Conservation (phyloP, 2,888 invertebrate species). For the Escarpia spicata region DNA sequence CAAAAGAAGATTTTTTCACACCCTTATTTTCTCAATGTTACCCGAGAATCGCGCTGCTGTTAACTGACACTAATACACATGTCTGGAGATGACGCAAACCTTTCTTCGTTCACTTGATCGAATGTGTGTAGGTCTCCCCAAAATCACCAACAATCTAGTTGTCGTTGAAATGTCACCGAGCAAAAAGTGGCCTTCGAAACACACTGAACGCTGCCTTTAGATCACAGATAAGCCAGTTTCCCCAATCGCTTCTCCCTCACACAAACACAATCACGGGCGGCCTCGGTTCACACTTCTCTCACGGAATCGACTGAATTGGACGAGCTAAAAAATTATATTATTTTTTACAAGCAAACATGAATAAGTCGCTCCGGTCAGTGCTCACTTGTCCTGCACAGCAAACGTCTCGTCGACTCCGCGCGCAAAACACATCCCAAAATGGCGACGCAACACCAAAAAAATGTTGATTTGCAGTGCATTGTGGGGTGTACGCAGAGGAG, state of each 20-base stretch:
- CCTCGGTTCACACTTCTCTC: neutral
- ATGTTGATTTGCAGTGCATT: neutral
- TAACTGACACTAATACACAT: neutral
- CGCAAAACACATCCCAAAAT: neutral
- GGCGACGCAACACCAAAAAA: neutral
- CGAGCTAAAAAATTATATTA: neutral
- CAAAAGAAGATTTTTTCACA: neutral
- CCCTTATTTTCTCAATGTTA: neutral
- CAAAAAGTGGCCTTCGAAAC: neutral
- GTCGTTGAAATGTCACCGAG: neutral
- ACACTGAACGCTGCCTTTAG: neutral
- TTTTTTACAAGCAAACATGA: neutral
- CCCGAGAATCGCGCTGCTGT: neutral
- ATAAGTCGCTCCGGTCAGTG: neutral
- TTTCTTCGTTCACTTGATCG: neutral
- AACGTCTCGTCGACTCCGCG: neutral
- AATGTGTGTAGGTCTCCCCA: neutral
- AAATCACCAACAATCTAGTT: constrained; percentile 4
- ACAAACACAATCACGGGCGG: constrained; percentile 1
- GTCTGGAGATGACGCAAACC: neutral
- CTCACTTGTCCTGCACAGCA: neutral
- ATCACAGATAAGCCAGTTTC: neutral
- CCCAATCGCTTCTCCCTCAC: neutral
- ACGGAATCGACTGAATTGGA: neutral
- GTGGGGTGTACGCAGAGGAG: neutral